phyloP scores from a whole-genome alignment of 1,140 invertebrate species.

The Lordiphosa stackelbergi region DNA sequence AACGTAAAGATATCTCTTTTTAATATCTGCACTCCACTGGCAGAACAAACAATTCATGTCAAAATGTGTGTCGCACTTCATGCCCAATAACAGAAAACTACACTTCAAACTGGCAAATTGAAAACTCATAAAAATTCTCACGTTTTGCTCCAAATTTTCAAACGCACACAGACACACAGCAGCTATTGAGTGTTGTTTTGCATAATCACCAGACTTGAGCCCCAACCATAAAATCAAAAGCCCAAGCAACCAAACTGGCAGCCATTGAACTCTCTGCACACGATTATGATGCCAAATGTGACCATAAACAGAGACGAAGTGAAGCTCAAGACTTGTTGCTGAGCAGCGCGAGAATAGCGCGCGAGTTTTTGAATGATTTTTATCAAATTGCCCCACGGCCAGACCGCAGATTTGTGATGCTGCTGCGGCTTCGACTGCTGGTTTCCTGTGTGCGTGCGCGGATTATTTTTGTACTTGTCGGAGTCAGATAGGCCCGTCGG shows the following conservation, averaged over 20 bases:
- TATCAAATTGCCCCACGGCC: slow-evolving; percentile 60
- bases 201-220: slow-evolving; percentile 44
- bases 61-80: slow-evolving; percentile 48
- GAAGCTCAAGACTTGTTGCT: slow-evolving; percentile 45
- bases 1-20: background rate
- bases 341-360: slow-evolving; percentile 7
- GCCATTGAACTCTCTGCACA: slow-evolving; percentile 50
- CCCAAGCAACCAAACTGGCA: slow-evolving; percentile 42
- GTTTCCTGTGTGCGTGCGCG: slow-evolving; percentile 26
- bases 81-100: slow-evolving; percentile 17
- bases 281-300: slow-evolving; percentile 57
- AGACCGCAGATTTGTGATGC: slow-evolving; percentile 48
- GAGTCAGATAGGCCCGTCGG: slow-evolving; percentile 19
- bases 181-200: slow-evolving; percentile 27
- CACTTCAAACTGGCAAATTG: slow-evolving; percentile 50
- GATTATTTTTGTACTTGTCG: slow-evolving; percentile 24
- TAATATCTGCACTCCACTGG: slow-evolving; percentile 1
- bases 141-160: slow-evolving; percentile 67
- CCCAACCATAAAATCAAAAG: slow-evolving; percentile 20
- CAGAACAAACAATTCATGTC: slow-evolving; percentile 20
- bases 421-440: slow-evolving; percentile 26
- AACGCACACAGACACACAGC: slow-evolving; percentile 7
- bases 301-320: slow-evolving; percentile 39
- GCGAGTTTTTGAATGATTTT: slow-evolving; percentile 28
- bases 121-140: slow-evolving; percentile 68